Percentiles rank a stretch among this genome's conserved stretches.
These are phyloP conservation scores for Drymodes brunneopygia DNA, from an alignment of 2,113 vertebrate species.

Conservation along the genomic window DNA sequence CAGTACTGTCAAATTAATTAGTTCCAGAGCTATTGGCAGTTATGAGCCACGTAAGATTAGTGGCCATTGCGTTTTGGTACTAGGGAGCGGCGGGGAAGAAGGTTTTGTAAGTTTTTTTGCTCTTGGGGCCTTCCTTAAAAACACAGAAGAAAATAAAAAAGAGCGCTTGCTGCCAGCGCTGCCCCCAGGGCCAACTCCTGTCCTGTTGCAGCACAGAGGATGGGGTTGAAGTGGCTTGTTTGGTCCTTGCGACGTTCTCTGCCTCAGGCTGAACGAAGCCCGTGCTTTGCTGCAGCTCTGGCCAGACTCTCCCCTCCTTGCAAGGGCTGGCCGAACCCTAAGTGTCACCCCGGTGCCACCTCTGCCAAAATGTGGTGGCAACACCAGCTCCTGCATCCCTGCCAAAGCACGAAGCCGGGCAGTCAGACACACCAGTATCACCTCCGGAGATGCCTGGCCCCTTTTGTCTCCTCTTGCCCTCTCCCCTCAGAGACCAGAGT, in stretches of 20 bases:
- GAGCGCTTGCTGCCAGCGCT: not conserved
- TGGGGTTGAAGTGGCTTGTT: not conserved
- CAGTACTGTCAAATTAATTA: constrained; percentile 31
- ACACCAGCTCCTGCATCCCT: not conserved
- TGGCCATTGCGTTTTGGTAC: not conserved
- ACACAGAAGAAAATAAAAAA: not conserved
- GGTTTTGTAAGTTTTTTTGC: not conserved
- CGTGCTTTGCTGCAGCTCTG: not conserved
- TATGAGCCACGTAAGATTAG: not conserved
- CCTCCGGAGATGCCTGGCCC: not conserved
- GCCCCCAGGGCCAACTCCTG: not conserved
- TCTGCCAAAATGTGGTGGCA: rapidly evolving
- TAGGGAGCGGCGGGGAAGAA: not conserved
- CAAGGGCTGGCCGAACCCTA: not conserved
- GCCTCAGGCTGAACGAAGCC: not conserved
- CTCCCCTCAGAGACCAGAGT: not conserved
- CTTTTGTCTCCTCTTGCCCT: constrained; percentile 2
- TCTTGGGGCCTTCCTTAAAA: not conserved
- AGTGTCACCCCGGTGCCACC: not conserved
- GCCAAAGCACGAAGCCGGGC: not conserved
- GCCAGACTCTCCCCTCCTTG: not conserved
- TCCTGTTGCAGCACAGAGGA: not conserved
- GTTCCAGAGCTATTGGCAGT: constrained; percentile 26
- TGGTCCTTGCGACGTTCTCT: not conserved
- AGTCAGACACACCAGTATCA: not conserved